These are phyloP conservation scores for Lanistes nyassanus DNA, from an alignment of 1,140 invertebrate genomes.

Conservation along the genomic window DNA sequence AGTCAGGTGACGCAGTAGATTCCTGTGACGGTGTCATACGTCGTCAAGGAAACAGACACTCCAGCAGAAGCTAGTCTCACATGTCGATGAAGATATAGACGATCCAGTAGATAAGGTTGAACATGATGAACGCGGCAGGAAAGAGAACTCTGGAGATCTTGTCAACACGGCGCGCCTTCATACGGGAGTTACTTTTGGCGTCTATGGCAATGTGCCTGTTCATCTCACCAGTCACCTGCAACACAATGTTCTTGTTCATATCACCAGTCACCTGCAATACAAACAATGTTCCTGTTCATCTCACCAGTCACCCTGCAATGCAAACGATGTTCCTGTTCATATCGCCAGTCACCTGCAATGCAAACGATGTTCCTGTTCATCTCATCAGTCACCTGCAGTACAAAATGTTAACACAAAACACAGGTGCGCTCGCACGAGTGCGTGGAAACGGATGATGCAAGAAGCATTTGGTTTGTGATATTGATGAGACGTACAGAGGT, in stretches of 20 bases:
- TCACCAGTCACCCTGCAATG: conserved; percentile 23
- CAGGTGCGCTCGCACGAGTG: no score
- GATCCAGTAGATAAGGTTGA: conserved; percentile 38
- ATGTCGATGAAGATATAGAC: conserved; percentile 7
- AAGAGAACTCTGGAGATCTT: conserved; percentile 39
- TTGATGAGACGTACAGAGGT: no score
- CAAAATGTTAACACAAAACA: no score
- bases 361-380: neutral
- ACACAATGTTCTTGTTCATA: neutral
- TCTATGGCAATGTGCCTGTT: conserved; percentile 5
- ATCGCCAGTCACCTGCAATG: conserved; percentile 21
- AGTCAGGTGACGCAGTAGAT: no score
- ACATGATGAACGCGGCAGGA: conserved; percentile 34
- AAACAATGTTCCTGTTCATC: neutral
- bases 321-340: neutral
- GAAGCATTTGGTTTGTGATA: no score
- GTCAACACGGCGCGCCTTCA: conserved; percentile 34
- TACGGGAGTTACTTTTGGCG: neutral
- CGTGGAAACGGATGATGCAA: no score
- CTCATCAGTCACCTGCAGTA: conserved; percentile 20
- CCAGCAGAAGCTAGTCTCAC: no score
- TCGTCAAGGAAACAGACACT: no score
- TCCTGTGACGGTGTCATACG: no score
- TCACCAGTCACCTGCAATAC: conserved; percentile 22
- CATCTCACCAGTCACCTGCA: conserved; percentile 24